Percentiles rank a stretch among this genome's conserved stretches.
Conservation (phyloP, 92 coral and sea anemone species). For the Siderastrea radians region DNA sequence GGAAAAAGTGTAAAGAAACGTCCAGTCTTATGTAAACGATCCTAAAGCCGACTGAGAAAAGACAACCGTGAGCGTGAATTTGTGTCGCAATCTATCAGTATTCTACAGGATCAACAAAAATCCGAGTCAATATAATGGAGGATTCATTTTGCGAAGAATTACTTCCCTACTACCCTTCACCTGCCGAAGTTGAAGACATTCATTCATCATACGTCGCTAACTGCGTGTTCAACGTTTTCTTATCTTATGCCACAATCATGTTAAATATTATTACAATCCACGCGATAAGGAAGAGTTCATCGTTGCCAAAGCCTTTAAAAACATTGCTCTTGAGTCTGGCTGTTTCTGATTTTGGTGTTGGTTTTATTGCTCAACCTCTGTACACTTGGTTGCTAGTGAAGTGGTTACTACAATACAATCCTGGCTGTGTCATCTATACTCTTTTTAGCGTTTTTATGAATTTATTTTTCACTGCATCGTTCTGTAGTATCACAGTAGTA, state of each 20-base stretch:
- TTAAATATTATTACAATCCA: slow-evolving; percentile 15
- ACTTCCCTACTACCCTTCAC: slow-evolving; percentile 10
- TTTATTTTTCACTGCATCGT: slow-evolving; percentile 16
- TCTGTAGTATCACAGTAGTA: neutral
- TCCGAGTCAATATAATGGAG: neutral
- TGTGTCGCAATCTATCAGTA: neutral
- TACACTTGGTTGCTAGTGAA: neutral
- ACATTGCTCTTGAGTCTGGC: slow-evolving; percentile 20
- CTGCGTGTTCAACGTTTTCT: neutral
- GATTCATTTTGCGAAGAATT: slow-evolving; percentile 16
- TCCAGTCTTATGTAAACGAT: too few species aligned
- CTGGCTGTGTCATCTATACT: neutral
- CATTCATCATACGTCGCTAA: slow-evolving; percentile 16
- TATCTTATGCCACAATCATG: neutral
- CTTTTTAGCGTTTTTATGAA: slow-evolving; percentile 14
- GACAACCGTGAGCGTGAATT: neutral
- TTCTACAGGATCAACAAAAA: neutral
- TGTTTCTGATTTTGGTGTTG: slow-evolving; percentile 24
- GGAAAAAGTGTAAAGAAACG: too few species aligned
- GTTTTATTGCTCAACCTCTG: slow-evolving; percentile 21
- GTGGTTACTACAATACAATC: slow-evolving; percentile 4
- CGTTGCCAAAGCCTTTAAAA: slow-evolving; percentile 2
- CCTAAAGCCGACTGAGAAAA: neutral
- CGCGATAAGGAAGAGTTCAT: slow-evolving; percentile 13
- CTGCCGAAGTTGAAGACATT: slow-evolving; percentile 11